A percentile compares a stretch with the other conserved stretches of the same genome.
Evolutionary conservation across 2,113 vertebrate genomes (phyloP).

Genomic region (Neoarius graeffei): DNA sequence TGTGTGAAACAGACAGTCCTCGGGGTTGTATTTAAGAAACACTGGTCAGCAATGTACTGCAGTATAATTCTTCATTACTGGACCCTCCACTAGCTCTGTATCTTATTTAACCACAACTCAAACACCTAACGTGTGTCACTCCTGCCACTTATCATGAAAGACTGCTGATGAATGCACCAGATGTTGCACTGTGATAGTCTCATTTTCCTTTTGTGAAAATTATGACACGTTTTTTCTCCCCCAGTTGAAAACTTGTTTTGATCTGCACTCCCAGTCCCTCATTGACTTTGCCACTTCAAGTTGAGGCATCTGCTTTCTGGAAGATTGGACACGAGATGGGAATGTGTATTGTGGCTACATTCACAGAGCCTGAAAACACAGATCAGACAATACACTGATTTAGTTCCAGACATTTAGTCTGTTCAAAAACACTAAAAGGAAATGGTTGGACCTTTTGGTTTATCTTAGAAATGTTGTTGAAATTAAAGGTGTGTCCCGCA

Average conservation of each 20-base stretch:
- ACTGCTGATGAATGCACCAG: conserved; percentile 33
- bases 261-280: conserved; percentile 48
- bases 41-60: neutral
- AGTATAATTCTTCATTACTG: neutral
- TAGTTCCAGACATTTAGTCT: conserved; percentile 62
- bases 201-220: conserved; percentile 53
- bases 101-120: neutral
- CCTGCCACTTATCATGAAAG: conserved; percentile 44
- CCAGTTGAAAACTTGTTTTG: conserved; percentile 44
- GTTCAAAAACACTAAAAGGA: conserved; percentile 66
- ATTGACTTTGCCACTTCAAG: conserved; percentile 48
- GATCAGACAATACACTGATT: conserved; percentile 69
- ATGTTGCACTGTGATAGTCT: conserved; percentile 47
- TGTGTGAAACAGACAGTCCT: neutral
- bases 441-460: neutral
- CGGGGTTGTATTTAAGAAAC: neutral
- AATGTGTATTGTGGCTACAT: conserved; percentile 79
- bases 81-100: neutral
- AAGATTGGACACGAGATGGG: conserved; percentile 67
- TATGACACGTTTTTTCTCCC: conserved; percentile 44
- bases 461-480: conserved; percentile 10
- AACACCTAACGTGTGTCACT: conserved; percentile 33
- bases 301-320: conserved; percentile 54
- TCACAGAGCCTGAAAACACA: conserved; percentile 65
- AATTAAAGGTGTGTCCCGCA: neutral